Base-by-base conservation (phyloP, 2,888 invertebrate genomes). In the Gonocerus acuteangulatus region DNA sequence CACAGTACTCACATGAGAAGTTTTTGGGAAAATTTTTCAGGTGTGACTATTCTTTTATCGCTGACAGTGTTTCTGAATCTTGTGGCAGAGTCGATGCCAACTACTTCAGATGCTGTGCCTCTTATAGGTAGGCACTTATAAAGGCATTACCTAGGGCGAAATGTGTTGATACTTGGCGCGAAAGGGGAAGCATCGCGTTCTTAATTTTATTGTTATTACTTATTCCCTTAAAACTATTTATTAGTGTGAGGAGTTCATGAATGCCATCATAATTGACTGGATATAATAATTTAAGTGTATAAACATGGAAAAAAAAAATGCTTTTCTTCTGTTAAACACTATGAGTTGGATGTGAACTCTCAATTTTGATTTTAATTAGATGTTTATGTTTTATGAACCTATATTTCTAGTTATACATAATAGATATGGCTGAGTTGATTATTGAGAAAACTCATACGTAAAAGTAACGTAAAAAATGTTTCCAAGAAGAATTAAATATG, bases 71-170 rank as follows among this genome's bases (percentile, higher is more conserved):
- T 95, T 80, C 83, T 95, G 74, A 92, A 95, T 79, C 90, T 95
- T 87, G 94, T 95, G 71, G 94, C 95, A 70, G 95, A 95, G 80
- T 94, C 93, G 73, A 93, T 95, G 92, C 95, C 95, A 70, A 93
- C 94, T 72, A 95, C 95, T 64, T 95, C 94, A 67, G 92, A 91
- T 76, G 91, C 91, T 70, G 91, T 92, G 72, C 90, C 90, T 69
- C 81, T 90, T 71, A 80, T 90, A 78, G 64, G 64, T 64, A 64
- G 60, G 61, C 48, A 27, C 44, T 23, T 7, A 44, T 15, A 27
- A 22, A 19, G 60, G 54, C 54, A 62, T 42, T 42, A 44, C 19
- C 23, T 59, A 54, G 59, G 64, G 61, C 52, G 56, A 64, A 62
- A 64, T 64, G 48, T 45, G 62, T 62, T 64, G 64, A 64, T 64